phyloP scores from a whole-genome alignment of 1,140 invertebrate genomes.

The Drosophila insularis region DNA sequence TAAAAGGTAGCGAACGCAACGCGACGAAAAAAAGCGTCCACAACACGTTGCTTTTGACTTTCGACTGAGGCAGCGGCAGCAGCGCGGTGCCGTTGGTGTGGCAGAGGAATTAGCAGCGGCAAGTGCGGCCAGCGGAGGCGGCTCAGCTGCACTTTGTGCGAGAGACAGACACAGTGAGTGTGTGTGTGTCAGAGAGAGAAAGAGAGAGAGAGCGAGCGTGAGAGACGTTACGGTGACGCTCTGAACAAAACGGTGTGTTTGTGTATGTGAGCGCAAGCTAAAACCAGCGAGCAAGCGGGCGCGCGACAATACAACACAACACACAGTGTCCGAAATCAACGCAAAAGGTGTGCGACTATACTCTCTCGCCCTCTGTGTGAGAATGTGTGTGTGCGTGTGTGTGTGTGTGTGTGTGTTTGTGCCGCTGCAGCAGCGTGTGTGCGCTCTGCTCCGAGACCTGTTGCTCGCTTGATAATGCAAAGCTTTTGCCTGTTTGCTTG shows the following conservation, averaged over 20 bases:
- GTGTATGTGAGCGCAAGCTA: conserved; percentile 3
- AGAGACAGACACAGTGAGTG: conserved; percentile 42
- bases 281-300: conserved; percentile 26
- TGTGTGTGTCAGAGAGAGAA: conserved; percentile 12
- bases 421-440: conserved; percentile 71
- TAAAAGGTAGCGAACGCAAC: conserved; percentile 57
- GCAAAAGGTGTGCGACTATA: conserved; percentile 73
- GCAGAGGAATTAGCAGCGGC: conserved; percentile 55
- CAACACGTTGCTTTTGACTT: conserved; percentile 81
- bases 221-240: conserved; percentile 11
- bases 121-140: conserved; percentile 55
- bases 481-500: conserved; percentile 54
- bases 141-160: conserved; percentile 78
- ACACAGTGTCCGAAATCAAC: conserved; percentile 71
- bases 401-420: conserved; percentile 35
- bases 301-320: conserved; percentile 22
- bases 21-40: conserved; percentile 80
- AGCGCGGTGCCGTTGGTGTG: conserved; percentile 52
- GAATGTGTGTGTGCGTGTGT: conserved; percentile 17
- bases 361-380: conserved; percentile 46
- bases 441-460: conserved; percentile 74
- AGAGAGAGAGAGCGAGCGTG: conserved; percentile 45
- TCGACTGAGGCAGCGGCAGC: conserved; percentile 75
- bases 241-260: too few species aligned
- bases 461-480: conserved; percentile 75